Evolutionary conservation across 2,113 vertebrate genomes (phyloP).

Genomic region (Cacatua alba): DNA sequence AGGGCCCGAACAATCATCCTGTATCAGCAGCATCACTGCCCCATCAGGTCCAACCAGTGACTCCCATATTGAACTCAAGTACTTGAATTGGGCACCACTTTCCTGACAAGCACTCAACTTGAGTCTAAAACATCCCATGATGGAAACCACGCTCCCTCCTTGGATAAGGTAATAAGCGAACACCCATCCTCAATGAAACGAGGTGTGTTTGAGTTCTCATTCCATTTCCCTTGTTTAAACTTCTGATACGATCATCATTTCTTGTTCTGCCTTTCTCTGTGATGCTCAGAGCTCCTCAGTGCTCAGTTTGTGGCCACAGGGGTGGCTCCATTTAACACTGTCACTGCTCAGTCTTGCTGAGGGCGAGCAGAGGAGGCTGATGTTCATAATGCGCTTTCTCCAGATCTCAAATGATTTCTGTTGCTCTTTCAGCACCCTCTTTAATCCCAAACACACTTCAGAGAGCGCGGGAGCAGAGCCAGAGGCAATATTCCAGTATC

Average conservation of each 20-base stretch:
- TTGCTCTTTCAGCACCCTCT: neutral
- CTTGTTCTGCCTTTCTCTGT: neutral
- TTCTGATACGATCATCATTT: neutral
- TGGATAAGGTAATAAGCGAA: neutral
- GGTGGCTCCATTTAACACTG: too few relatives aligned
- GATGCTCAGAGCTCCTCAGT: neutral
- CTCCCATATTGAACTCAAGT: neutral
- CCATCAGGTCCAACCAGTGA: neutral
- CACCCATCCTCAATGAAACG: neutral
- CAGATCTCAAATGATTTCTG: neutral
- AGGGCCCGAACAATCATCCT: neutral
- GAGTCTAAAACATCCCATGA: neutral
- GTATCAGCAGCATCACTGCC: neutral
- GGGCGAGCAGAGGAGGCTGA: neutral
- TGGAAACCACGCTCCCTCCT: neutral
- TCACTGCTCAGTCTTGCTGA: neutral
- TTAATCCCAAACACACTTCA: neutral
- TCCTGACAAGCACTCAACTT: neutral
- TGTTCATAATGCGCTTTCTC: neutral
- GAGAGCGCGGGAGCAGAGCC: neutral
- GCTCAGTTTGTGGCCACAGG: neutral
- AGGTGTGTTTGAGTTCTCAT: neutral
- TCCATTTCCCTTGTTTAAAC: neutral
- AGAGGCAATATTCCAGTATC: constrained; percentile 1
- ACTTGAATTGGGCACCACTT: neutral